phyloP scores from a whole-genome alignment of 2,113 vertebrate genomes.

The Arenaria interpres region DNA sequence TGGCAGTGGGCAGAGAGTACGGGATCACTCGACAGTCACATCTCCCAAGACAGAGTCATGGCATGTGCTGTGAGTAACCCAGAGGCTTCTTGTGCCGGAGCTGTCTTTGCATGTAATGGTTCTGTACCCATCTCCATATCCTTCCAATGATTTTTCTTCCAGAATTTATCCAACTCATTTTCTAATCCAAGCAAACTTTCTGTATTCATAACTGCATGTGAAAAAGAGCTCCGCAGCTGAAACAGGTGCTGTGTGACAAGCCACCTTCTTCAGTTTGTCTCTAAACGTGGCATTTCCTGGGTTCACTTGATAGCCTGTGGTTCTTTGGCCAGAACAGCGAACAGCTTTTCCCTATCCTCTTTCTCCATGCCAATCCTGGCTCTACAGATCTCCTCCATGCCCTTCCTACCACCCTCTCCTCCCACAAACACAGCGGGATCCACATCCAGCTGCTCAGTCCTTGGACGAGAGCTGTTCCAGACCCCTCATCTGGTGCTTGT shows the following conservation, averaged over 20 bases:
- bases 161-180: neutral
- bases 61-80: neutral
- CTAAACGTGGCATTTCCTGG: neutral
- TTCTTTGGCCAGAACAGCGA: neutral
- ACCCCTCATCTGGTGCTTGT: neutral
- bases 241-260: neutral
- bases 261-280: neutral
- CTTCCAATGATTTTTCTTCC: neutral
- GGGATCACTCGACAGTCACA: neutral
- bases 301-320: neutral
- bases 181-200: neutral
- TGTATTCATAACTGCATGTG: neutral
- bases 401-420: neutral
- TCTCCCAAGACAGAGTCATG: neutral
- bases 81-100: neutral
- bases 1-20: neutral
- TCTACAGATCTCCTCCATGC: neutral
- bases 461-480: neutral
- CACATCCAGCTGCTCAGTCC: neutral
- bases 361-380: neutral
- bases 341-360: neutral
- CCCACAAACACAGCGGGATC: neutral
- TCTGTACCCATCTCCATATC: neutral
- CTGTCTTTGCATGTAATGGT: neutral
- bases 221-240: neutral